Evolutionary conservation across 2,888 invertebrate genomes (phyloP).

Genomic region (Tetranychus piercei): DNA sequence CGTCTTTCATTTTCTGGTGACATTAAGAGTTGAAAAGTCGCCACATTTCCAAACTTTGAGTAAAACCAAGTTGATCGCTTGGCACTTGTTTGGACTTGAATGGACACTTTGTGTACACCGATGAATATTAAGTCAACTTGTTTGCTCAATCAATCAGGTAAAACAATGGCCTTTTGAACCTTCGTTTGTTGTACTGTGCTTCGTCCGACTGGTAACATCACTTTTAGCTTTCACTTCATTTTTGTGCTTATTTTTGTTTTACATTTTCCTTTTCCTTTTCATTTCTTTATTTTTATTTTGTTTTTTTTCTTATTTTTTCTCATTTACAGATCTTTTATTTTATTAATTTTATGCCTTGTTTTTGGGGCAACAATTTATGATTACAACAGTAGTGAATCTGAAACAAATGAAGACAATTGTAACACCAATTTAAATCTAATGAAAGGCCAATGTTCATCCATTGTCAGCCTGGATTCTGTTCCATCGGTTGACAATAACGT

Average conservation of each 20-base stretch:
- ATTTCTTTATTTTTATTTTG: not conserved
- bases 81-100: no score
- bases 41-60: no score
- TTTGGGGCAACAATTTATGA: slow-evolving; percentile 13
- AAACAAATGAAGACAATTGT: not conserved
- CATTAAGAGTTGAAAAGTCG: no score
- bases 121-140: no score
- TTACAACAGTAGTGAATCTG: not conserved
- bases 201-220: no score
- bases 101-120: no score
- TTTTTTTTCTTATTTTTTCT: not conserved
- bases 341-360: slow-evolving; percentile 1
- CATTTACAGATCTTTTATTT: not conserved
- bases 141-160: no score
- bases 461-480: not conserved
- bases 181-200: not conserved
- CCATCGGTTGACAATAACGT: not conserved
- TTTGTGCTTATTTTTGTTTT: no score
- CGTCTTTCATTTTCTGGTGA: no score
- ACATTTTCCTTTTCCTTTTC: not conserved
- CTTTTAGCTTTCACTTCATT: no score
- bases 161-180: not conserved
- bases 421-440: not conserved
- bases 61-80: no score
- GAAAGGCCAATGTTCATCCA: not conserved